Percentiles rank a stretch among this genome's conserved stretches.
Conservation (phyloP, 37 sponge, comb jelly and placozoan genomes). For the Eunapius fragilis region DNA sequence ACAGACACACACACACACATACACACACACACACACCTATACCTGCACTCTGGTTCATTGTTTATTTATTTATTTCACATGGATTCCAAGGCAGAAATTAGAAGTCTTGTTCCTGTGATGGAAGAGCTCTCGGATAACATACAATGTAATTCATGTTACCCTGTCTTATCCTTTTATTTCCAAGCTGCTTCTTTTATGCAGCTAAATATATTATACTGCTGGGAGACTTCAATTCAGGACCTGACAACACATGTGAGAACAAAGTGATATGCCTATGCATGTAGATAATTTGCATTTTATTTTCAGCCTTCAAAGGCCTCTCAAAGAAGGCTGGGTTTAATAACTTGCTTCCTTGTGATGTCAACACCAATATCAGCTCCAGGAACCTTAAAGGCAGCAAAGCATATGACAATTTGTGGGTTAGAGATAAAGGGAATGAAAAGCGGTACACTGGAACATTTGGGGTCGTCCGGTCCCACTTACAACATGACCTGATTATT, state of each 20-base stretch:
- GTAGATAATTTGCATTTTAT: too few relatives aligned
- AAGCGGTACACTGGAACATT: background rate
- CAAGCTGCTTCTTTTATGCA: background rate
- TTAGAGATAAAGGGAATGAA: background rate
- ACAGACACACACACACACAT: too few relatives aligned
- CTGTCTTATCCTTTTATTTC: background rate
- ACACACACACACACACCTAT: too few relatives aligned
- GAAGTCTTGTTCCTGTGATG: slow-evolving; percentile 6
- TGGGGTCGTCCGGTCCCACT: slow-evolving; percentile 19
- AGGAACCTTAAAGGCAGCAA: slow-evolving; percentile 16
- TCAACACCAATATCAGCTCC: slow-evolving; percentile 37
- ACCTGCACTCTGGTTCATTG: too few relatives aligned
- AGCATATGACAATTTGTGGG: slow-evolving; percentile 44
- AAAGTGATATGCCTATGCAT: background rate
- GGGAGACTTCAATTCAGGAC: slow-evolving; percentile 41
- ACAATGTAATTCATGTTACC: background rate
- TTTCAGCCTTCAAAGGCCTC: background rate
- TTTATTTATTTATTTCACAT: too few relatives aligned
- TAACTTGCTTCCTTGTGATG: slow-evolving; percentile 1
- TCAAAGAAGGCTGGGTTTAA: slow-evolving; percentile 9
- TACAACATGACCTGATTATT: background rate
- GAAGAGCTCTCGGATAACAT: background rate
- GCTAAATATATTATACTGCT: slow-evolving; percentile 1
- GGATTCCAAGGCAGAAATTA: background rate
- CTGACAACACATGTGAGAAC: slow-evolving; percentile 23